Base-by-base conservation (phyloP, 2,113 vertebrate species). In the Sakesphorus luctuosus region DNA sequence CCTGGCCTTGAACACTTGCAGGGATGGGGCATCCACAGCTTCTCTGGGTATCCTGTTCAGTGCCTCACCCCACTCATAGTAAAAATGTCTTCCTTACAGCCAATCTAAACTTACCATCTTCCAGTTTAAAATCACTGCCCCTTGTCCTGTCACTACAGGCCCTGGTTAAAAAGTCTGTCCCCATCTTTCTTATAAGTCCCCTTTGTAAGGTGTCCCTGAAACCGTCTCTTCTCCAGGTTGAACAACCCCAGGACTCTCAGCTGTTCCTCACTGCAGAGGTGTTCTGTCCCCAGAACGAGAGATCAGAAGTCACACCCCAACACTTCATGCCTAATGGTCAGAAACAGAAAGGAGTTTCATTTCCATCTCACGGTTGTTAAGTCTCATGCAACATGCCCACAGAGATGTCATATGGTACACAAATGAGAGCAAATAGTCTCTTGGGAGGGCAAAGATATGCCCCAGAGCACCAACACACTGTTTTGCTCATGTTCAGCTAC, bases 311-410 rank as follows among this genome's bases (percentile, higher is more conserved):
- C 23, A 84, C 46, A 77, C 13, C 7, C 20, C 52, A 86, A 53
- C 33, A 66, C 10, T 40, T 28, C 0, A 1, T 6, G 23, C 62
- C 72, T 65, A 65, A 50, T 11, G 13, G 11, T 28, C 11, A 44
- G 62, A 43, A 50, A 43, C 8, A 17, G 14, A 17, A 67, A 65
- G 5, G 25, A 72, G 52, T 46, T 53, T n/a, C 0, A 75, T 43
- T 67, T 71, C 47, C 43, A 67, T 13, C 31, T 52, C 46, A 61
- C 0, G 1, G 16, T 25, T 13, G 9, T 46, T 36, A 21, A 75
- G 80, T 67, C 28, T 53, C 31, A 8, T 0, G 0, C 29, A 40
- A 44, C 3, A 1, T 3, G 31, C n/a, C n/a, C n/a, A n/a, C n/a
- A 59, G 21, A 87, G 47, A 47, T n/a, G 47, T 46, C 38, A 62